Conservation (phyloP, 2,888 invertebrate genomes). For the Tridacna crocea region DNA sequence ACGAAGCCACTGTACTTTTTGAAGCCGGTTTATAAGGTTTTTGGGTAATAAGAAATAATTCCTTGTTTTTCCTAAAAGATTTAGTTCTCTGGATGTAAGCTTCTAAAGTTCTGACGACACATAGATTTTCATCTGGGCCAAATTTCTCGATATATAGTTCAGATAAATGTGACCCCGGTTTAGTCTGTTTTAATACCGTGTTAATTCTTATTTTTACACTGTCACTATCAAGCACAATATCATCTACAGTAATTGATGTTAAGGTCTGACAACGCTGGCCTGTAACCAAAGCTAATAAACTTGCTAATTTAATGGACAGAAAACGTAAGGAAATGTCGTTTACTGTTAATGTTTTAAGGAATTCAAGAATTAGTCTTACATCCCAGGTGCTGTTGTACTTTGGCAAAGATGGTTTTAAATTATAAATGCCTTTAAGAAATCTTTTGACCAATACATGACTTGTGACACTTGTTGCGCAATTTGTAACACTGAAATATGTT, state of each 20-base stretch:
- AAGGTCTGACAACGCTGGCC: conserved; percentile 13
- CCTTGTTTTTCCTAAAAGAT: background rate
- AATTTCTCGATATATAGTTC: background rate
- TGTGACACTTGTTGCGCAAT: conserved; percentile 2
- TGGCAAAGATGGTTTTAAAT: background rate
- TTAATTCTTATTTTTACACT: conserved; percentile 1
- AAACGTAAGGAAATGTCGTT: conserved; percentile 14
- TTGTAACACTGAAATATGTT: background rate
- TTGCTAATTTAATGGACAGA: conserved; percentile 10
- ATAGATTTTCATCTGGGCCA: background rate
- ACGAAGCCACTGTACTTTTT: conserved; percentile 12
- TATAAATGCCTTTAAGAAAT: conserved; percentile 18
- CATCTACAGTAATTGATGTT: background rate
- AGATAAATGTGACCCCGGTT: background rate
- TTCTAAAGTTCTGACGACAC: conserved; percentile 11
- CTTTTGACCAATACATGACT: conserved; percentile 2
- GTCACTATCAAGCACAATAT: conserved; percentile 10
- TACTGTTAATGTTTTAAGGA: background rate
- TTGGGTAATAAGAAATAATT: background rate
- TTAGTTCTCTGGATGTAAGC: background rate
- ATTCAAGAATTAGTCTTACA: background rate
- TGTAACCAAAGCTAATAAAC: conserved; percentile 12
- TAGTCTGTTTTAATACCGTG: background rate
- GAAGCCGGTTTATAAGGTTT: background rate
- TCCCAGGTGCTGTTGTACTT: conserved; percentile 17